These are phyloP conservation scores for Ceryle rudis DNA, from an alignment of 2,797 vertebrate genomes.

Conservation along the genomic window DNA sequence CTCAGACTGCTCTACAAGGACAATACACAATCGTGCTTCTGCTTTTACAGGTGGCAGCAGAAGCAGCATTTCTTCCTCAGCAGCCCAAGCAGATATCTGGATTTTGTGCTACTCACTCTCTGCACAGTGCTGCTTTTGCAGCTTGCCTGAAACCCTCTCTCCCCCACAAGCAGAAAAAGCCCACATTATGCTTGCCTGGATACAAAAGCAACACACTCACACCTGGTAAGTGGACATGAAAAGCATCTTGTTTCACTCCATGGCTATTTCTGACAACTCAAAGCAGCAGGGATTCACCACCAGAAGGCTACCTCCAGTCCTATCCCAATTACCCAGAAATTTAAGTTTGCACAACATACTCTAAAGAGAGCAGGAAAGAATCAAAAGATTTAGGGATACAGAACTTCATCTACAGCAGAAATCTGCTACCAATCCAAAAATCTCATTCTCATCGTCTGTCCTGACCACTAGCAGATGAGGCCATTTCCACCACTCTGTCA, in stretches of 20 bases:
- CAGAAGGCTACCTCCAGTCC: background rate
- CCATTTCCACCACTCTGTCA: fast-evolving
- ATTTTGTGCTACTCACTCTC: background rate
- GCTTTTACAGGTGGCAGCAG: background rate
- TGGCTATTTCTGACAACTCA: background rate
- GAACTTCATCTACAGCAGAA: background rate
- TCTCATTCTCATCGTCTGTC: background rate
- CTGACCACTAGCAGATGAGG: background rate
- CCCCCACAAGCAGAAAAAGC: background rate
- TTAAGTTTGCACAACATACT: background rate
- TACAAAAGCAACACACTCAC: background rate
- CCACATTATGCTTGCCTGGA: background rate
- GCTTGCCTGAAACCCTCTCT: background rate
- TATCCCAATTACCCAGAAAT: background rate
- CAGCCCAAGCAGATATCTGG: background rate
- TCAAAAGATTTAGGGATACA: background rate
- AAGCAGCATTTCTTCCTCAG: background rate
- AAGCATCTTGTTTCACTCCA: background rate
- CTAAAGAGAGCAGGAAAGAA: background rate
- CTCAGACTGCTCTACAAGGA: background rate
- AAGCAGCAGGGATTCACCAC: background rate
- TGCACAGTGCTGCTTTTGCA: background rate
- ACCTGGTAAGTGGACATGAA: fast-evolving
- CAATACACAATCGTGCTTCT: fast-evolving
- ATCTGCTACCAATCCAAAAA: background rate